A percentile compares a stretch with the other conserved stretches of the same genome.
Evolutionary conservation across 1,140 invertebrate species (phyloP).

Genomic region (Platorchestia sp.): DNA sequence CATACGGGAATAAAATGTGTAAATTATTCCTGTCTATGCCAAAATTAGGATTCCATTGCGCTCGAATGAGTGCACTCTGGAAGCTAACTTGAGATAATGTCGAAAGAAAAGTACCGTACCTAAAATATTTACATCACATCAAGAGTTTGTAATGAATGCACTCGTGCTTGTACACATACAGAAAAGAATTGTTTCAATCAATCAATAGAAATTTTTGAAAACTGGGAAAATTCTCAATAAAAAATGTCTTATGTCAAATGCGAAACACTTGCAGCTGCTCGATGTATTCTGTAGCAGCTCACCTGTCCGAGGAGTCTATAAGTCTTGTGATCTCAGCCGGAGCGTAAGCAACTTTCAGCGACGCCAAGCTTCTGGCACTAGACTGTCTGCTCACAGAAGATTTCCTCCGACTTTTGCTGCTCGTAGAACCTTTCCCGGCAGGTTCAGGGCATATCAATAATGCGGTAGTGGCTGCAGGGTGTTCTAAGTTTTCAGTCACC

Average conservation of each 20-base stretch:
- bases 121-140: too few species aligned
- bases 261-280: neutral
- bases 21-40: too few species aligned
- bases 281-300: neutral
- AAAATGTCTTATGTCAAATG: neutral
- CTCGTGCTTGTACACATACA: too few species aligned
- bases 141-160: too few species aligned
- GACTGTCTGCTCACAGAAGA: neutral
- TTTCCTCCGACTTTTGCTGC: slow-evolving; percentile 5
- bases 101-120: too few species aligned
- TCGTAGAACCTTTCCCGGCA: neutral
- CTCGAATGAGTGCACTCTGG: too few species aligned
- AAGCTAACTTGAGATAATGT: too few species aligned
- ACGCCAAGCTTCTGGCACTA: neutral
- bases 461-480: neutral
- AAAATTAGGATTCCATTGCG: too few species aligned
- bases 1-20: too few species aligned
- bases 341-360: slow-evolving; percentile 13
- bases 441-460: neutral
- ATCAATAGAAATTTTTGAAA: too few species aligned
- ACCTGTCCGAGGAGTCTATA: slow-evolving; percentile 50
- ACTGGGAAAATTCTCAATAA: too few species aligned
- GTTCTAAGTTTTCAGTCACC: neutral
- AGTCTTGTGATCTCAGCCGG: slow-evolving; percentile 49
- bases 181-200: too few species aligned